Conservation (phyloP, 2,113 vertebrate genomes). For the Romanogobio albipinnatus region DNA sequence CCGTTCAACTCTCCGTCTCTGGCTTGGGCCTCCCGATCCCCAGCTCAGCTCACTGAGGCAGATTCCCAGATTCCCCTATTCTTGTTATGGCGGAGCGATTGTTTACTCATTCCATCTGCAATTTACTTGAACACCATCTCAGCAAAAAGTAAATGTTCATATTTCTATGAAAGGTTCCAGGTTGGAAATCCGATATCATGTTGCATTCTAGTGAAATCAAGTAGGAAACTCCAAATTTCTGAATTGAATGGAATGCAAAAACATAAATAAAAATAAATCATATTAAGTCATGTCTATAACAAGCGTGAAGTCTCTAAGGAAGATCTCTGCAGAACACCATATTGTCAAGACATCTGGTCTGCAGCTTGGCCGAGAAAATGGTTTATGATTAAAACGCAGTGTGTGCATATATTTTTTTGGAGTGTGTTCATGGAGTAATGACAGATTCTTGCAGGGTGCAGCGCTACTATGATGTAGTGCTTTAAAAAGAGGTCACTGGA, state of each 20-base stretch:
- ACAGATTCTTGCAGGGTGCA: slow-evolving; percentile 66
- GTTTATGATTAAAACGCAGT: slow-evolving; percentile 69
- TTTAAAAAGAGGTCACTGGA: slow-evolving; percentile 39
- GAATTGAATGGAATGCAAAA: neutral
- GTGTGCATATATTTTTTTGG: slow-evolving; percentile 73
- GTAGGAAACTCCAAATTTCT: neutral
- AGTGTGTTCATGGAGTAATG: slow-evolving; percentile 59
- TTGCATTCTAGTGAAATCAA: neutral
- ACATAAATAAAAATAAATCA: slow-evolving; percentile 41
- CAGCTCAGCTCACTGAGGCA: no score
- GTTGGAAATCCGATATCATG: neutral
- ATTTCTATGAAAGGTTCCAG: neutral
- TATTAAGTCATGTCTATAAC: slow-evolving; percentile 61
- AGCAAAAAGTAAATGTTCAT: no score
- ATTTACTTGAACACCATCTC: no score
- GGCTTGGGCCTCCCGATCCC: no score
- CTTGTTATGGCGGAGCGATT: no score
- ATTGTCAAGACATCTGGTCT: slow-evolving; percentile 73
- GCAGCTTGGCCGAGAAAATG: slow-evolving; percentile 67
- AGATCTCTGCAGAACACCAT: slow-evolving; percentile 62
- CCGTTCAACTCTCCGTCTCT: no score
- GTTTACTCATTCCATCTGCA: no score
- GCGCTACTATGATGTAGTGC: slow-evolving; percentile 51
- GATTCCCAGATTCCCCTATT: no score
- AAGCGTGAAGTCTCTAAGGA: slow-evolving; percentile 48